Evolutionary conservation across 2,797 vertebrate genomes (phyloP), one percentile per base, ranked within the genome.

Genomic region (Gastrophryne carolinensis): DNA sequence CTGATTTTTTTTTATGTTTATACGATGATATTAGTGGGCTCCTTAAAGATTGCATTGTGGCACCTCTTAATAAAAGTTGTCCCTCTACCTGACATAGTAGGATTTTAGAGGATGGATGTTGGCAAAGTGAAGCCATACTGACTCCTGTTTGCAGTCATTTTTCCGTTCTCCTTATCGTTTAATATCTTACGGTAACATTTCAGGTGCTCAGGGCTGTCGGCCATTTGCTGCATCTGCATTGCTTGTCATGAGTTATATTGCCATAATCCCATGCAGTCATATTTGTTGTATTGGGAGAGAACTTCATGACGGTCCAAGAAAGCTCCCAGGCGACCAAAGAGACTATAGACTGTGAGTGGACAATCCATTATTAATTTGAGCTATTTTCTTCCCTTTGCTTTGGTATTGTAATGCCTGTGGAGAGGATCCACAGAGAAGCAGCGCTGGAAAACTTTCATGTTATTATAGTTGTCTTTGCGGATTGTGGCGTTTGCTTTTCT

Each of bases 291-390:
- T 12, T 15, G 35, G 5, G 9, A 35, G 4, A 1, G 12, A 1
- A 39, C 13, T 8, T 11, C 34, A 35, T 35, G 12, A 8, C 34
- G 8, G 11, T n/a, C 37, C 37, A 39, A 2, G 6, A 35, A 39
- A 15, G 13, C 37, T 13, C n/a, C 37, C 13, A 13, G 13, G 13
- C 13, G 35, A 37, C 35, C 13, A 13, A 37, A 37, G 11, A 39
- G 5, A 13, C 37, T 67, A 26, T 37, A 47, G 64, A 53, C 15
- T 37, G 30, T 34, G 24, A 37, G 12, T 68, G 12, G 13, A 8
- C 39, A 11, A 54, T 67, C 26, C 52, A 67, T 37, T 67, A 54
- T 67, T 35, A 3, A 67, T 67, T 4, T 39, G n/a, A n/a, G n/a
- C n/a, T n/a, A n/a, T 19, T 12, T 4, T 11, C 32, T 53, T 3